Evolutionary conservation across 2,797 vertebrate species (phyloP).

Genomic region (Synaphobranchus kaupii): DNA sequence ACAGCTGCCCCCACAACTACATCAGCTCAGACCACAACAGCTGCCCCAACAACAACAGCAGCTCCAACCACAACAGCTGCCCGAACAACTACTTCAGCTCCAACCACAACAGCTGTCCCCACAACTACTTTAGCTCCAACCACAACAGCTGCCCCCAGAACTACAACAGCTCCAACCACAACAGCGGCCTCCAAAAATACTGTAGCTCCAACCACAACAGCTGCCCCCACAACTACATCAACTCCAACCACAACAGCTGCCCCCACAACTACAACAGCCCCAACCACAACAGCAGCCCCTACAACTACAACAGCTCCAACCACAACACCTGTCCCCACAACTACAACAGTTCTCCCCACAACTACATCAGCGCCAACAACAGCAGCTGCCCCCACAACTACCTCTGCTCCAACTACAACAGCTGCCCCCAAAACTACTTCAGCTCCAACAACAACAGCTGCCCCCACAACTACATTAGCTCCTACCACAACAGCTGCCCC

Average conservation of each 20-base stretch:
- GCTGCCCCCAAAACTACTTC: neutral
- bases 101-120: no score
- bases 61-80: no score
- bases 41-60: no score
- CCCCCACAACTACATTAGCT: neutral
- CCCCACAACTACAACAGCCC: neutral
- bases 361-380: neutral
- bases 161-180: neutral
- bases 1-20: no score
- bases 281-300: neutral
- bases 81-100: no score
- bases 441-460: neutral
- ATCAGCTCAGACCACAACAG: neutral
- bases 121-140: no score
- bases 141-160: no score
- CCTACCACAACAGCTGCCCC: neutral
- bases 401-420: neutral
- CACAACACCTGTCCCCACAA: neutral
- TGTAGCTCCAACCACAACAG: neutral
- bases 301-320: neutral
- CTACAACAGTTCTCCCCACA: neutral
- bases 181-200: neutral
- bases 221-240: neutral
- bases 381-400: neutral
- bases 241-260: neutral